Conservation (phyloP, 2,888 invertebrate genomes). For the Hyppa rectilinea region DNA sequence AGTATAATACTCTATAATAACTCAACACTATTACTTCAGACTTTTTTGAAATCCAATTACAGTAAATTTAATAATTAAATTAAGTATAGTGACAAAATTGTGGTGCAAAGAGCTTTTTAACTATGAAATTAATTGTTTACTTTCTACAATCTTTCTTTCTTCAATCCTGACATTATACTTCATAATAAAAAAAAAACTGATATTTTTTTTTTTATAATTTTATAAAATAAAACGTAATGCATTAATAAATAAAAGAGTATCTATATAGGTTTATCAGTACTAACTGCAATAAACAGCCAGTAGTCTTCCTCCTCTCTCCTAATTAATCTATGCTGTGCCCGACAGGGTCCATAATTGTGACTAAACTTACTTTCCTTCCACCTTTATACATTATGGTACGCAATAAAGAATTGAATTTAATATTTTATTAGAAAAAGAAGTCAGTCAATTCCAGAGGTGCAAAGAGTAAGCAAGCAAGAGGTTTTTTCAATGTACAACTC, state of each 20-base stretch:
- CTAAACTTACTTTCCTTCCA: too few relatives aligned
- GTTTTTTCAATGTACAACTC: background rate
- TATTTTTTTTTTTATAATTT: too few relatives aligned
- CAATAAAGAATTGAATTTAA: too few relatives aligned
- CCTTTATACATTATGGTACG: too few relatives aligned
- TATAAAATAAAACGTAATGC: too few relatives aligned
- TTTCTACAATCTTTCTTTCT: conserved; percentile 1
- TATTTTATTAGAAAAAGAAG: background rate
- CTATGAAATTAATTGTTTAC: background rate
- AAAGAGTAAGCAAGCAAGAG: background rate
- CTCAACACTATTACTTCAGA: background rate
- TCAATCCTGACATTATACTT: background rate
- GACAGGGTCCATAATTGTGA: too few relatives aligned
- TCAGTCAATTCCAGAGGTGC: background rate
- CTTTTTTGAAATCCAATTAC: conserved; percentile 18
- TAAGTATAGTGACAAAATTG: background rate
- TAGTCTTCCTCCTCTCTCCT: too few relatives aligned
- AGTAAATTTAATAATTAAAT: conserved; percentile 18
- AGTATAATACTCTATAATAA: background rate
- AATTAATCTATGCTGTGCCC: too few relatives aligned
- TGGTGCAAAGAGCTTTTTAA: background rate
- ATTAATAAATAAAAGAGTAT: too few relatives aligned
- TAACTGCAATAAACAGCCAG: too few relatives aligned
- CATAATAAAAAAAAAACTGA: too few relatives aligned
- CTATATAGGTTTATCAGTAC: too few relatives aligned